Evolutionary conservation across 2,113 vertebrate species (phyloP).

Genomic region (Rhinoderma darwinii): DNA sequence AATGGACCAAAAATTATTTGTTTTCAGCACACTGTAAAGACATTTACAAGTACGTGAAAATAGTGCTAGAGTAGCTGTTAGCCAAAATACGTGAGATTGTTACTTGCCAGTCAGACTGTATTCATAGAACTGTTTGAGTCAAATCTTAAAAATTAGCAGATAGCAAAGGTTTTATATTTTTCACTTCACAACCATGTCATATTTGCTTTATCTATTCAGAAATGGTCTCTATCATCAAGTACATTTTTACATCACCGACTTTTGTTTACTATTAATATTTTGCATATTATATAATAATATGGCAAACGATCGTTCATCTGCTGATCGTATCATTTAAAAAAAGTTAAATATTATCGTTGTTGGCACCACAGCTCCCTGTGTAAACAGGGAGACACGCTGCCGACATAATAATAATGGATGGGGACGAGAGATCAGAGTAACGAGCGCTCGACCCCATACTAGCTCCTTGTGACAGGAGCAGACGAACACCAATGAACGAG

Average conservation of each 20-base stretch:
- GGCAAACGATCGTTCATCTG: too few relatives aligned
- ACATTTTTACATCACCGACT: neutral
- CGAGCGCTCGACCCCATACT: too few relatives aligned
- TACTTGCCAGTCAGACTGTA: neutral
- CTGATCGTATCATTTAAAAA: too few relatives aligned
- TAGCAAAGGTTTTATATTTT: neutral
- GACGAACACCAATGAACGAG: too few relatives aligned
- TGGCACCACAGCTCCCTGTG: too few relatives aligned
- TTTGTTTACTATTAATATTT: neutral
- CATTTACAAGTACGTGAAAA: constrained; percentile 4
- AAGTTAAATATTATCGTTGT: too few relatives aligned
- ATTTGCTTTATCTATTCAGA: neutral
- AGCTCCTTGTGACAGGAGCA: too few relatives aligned
- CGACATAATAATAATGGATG: too few relatives aligned
- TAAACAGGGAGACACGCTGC: too few relatives aligned
- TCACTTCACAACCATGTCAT: neutral
- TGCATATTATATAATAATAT: neutral
- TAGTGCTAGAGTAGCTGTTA: constrained; percentile 28
- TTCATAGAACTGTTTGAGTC: neutral
- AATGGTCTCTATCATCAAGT: neutral
- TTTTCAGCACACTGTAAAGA: constrained; percentile 5
- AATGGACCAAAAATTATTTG: constrained; percentile 6
- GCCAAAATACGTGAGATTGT: constrained; percentile 38
- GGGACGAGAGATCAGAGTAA: too few relatives aligned
- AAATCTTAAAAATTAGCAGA: neutral